A percentile compares a stretch with the other conserved stretches of the same genome.
phyloP scores from a whole-genome alignment of 1,140 invertebrate genomes.

The Drosophila pruinosa region DNA sequence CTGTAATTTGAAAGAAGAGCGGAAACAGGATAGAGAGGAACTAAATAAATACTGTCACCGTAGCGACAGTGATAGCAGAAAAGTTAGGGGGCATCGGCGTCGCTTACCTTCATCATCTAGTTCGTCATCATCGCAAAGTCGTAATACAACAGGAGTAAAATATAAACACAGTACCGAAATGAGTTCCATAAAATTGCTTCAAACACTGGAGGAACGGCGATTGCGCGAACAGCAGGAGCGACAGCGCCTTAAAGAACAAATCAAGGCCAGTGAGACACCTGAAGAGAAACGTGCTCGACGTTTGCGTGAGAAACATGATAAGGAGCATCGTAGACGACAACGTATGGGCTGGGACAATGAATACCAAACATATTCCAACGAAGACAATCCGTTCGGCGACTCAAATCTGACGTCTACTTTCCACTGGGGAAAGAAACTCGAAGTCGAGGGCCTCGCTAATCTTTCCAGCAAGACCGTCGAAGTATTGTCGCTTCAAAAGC shows the following conservation, averaged over 20 bases:
- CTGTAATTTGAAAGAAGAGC: too few species aligned
- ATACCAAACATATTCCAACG: slow-evolving; percentile 98
- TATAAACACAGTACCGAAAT: slow-evolving; percentile 31
- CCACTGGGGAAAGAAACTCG: slow-evolving; percentile 98
- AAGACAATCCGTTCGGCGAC: slow-evolving; percentile 99
- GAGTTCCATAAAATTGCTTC: slow-evolving; percentile 85
- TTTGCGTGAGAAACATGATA: slow-evolving; percentile 94
- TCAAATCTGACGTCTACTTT: slow-evolving; percentile 96
- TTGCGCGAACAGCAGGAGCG: slow-evolving; percentile 86
- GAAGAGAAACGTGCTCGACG: slow-evolving; percentile 96
- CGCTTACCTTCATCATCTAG: slow-evolving; percentile 48
- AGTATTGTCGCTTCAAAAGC: slow-evolving; percentile 91
- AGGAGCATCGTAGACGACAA: slow-evolving; percentile 94
- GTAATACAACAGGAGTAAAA: neutral
- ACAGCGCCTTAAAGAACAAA: slow-evolving; percentile 90
- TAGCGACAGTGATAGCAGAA: too few species aligned
- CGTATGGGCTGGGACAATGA: slow-evolving; percentile 98
- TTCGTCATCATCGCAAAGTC: slow-evolving; percentile 11
- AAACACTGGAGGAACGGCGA: slow-evolving; percentile 88
- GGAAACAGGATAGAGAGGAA: too few species aligned
- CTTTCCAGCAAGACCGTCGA: slow-evolving; percentile 93
- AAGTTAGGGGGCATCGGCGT: too few species aligned
- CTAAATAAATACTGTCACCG: too few species aligned
- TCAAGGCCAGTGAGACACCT: slow-evolving; percentile 96
- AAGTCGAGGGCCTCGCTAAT: slow-evolving; percentile 94